Conservation (phyloP, 2,888 invertebrate genomes). For the Thereva unica region DNA sequence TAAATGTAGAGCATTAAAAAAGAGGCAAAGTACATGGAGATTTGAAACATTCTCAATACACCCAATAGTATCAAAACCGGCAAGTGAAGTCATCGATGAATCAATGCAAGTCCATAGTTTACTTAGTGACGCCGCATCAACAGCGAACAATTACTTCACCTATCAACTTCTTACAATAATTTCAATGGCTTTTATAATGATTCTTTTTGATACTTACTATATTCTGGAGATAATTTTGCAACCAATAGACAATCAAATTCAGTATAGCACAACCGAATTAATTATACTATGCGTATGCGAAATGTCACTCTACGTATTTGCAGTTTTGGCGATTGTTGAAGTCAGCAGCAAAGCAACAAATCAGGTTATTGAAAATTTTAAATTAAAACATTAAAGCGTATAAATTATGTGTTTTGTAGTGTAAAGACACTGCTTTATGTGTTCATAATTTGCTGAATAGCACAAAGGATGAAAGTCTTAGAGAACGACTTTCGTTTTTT, state of each 20-base stretch:
- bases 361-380: constrained; percentile 46
- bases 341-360: constrained; percentile 55
- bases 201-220: constrained; percentile 58
- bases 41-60: constrained; percentile 55
- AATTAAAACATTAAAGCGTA: neutral
- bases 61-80: constrained; percentile 48
- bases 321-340: constrained; percentile 56
- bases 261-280: constrained; percentile 55
- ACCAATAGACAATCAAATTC: constrained; percentile 53
- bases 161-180: constrained; percentile 57
- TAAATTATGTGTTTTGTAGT: constrained; percentile 38
- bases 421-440: constrained; percentile 48
- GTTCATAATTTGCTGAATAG: constrained; percentile 54
- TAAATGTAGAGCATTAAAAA: neutral
- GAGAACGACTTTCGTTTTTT: constrained; percentile 50
- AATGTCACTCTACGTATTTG: constrained; percentile 55
- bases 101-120: constrained; percentile 45
- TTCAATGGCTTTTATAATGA: constrained; percentile 56
- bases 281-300: constrained; percentile 57
- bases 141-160: constrained; percentile 57
- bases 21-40: constrained; percentile 44
- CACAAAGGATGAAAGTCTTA: constrained; percentile 50
- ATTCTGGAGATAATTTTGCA: constrained; percentile 55
- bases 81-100: neutral
- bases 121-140: constrained; percentile 56